A percentile compares a stretch with the other conserved stretches of the same genome.
phyloP scores from a whole-genome alignment of 2,888 invertebrate genomes.

The Lissonota sp. region DNA sequence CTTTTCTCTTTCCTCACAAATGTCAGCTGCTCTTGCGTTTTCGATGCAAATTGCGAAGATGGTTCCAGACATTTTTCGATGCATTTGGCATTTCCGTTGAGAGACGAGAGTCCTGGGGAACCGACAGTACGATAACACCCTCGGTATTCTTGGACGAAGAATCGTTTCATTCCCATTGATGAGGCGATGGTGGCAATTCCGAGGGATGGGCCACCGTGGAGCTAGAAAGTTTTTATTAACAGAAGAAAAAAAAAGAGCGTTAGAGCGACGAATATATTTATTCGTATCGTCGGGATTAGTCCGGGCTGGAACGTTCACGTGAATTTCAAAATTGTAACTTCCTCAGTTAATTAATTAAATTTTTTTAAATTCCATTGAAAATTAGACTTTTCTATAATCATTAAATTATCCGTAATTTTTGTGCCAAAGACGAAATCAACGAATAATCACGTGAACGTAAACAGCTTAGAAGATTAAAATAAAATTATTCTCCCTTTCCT shows the following conservation, averaged over 20 bases:
- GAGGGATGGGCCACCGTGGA: slow-evolving; percentile 98
- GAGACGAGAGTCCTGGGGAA: slow-evolving; percentile 52
- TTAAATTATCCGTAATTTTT: background rate
- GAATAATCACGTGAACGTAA: slow-evolving; percentile 40
- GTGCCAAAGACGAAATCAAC: background rate
- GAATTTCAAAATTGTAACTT: slow-evolving; percentile 2
- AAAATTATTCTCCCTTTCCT: background rate
- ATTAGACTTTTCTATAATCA: background rate
- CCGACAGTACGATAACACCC: slow-evolving; percentile 50
- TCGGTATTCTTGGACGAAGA: slow-evolving; percentile 66
- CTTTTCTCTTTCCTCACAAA: slow-evolving; percentile 23
- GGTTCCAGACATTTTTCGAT: slow-evolving; percentile 7
- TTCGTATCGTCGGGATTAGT: background rate
- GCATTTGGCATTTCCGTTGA: slow-evolving; percentile 38
- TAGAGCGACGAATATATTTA: slow-evolving; percentile 20
- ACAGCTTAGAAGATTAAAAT: slow-evolving; percentile 13
- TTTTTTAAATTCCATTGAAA: background rate
- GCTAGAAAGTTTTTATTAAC: slow-evolving; percentile 87
- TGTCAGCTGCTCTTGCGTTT: slow-evolving; percentile 44
- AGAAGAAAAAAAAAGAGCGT: slow-evolving; percentile 21
- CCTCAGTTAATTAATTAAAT: background rate
- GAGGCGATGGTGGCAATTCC: slow-evolving; percentile 98
- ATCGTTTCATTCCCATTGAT: slow-evolving; percentile 95
- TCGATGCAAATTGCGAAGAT: slow-evolving; percentile 35
- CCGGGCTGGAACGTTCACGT: slow-evolving; percentile 23